Base-by-base conservation (phyloP, 1,140 invertebrate species). In the Aphis craccivora region DNA sequence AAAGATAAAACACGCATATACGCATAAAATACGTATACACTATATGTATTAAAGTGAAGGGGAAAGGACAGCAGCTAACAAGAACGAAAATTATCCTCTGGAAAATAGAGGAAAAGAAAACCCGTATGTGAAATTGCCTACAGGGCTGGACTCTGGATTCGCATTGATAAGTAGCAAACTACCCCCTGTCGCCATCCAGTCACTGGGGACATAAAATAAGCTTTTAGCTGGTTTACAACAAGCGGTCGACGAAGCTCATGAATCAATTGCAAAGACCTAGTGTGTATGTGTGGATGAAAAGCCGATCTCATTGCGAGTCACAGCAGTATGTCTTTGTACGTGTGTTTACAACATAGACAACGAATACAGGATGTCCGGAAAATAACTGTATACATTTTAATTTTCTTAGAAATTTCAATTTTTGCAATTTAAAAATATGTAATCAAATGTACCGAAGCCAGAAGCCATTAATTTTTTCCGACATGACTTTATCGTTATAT, bases 51-150 rank as follows among this genome's bases (percentile, higher is more conserved):
- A 90, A 67, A 91, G 43, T 35, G 86, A 51, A n/a, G 86, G 45
- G 40, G n/a, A 45, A 91, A 91, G 43, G 60, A 91, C 40, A n/a
- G 40, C 35, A n/a, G 30, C 60, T 30, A 30, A 91, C 6, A 40
- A 91, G 40, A 40, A 81, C 90, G 14, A 91, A 91, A 91, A 91
- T 91, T 91, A 91, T 91, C 90, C 67, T 91, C 53, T 40, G 90
- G 90, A 91, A 60, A 91, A 48, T 25, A 83, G 30, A 48, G 60
- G 3, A 60, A 90, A 48, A 51, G 51, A 90, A 90, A 67, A 67
- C 40, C 23, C 51, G 89, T 45, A 67, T 37, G n/a, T 45, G 67
- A 91, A 91, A 91, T 91, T 91, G 55, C 90, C 67, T 48, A 22
- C 90, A 45, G 60, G 43, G 37, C 20, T 9, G 25, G 40, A 48